Evolutionary conservation across 1,140 invertebrate species (phyloP).

Genomic region (Orius insidiosus): DNA sequence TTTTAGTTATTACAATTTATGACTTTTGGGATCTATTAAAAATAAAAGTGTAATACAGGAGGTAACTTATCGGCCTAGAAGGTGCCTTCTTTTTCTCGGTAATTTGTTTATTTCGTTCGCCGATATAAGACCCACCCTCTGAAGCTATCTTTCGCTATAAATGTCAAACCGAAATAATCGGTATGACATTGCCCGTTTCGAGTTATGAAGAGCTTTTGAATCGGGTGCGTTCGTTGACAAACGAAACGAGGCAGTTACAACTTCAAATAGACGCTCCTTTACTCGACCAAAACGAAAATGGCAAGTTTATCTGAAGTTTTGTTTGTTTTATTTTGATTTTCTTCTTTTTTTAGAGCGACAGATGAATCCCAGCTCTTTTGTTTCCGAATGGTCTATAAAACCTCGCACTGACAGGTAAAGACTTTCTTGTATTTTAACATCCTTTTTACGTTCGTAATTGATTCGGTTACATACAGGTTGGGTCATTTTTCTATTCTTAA

Average conservation of each 20-base stretch:
- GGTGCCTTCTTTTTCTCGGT: background rate
- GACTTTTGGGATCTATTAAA: too few species aligned
- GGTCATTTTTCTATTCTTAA: too few species aligned
- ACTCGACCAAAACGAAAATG: slow-evolving; percentile 18
- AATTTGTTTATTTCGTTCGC: background rate
- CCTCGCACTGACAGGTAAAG: slow-evolving; percentile 9
- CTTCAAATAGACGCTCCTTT: slow-evolving; percentile 19
- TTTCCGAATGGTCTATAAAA: slow-evolving; percentile 12
- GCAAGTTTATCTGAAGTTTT: slow-evolving; percentile 10
- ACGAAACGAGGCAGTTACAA: slow-evolving; percentile 26
- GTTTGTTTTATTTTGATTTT: slow-evolving; percentile 1
- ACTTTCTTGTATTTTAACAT: background rate
- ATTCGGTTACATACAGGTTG: too few species aligned
- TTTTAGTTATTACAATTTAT: background rate
- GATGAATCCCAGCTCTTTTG: slow-evolving; percentile 5
- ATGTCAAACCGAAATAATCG: background rate
- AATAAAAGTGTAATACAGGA: background rate
- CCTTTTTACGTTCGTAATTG: too few species aligned
- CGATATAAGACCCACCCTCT: background rate
- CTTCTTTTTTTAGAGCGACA: slow-evolving; percentile 11
- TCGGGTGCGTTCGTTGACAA: slow-evolving; percentile 31
- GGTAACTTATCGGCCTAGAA: background rate
- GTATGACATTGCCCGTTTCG: slow-evolving; percentile 33
- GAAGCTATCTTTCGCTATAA: background rate
- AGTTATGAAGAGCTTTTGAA: slow-evolving; percentile 34